Base-by-base conservation (phyloP, 2,113 vertebrate genomes). In the Rynchops niger region DNA sequence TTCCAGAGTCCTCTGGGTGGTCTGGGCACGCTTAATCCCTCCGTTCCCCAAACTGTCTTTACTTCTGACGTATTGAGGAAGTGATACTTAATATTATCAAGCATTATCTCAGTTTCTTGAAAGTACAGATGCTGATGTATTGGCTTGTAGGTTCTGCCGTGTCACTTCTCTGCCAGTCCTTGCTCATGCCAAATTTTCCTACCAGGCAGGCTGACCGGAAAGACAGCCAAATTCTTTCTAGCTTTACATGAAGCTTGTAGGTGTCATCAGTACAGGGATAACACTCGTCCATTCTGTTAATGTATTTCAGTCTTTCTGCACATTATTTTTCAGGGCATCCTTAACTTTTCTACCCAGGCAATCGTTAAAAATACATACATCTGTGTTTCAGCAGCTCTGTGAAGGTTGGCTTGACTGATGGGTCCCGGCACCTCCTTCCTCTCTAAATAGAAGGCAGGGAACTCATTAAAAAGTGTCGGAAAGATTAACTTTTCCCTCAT, bases 401-500 rank as follows among this genome's bases (percentile, higher is more conserved):
- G 23, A 65, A 69, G 36, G 19, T 30, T 85, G 36, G 7, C 29
- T 85, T 91, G 62, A 77, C 45, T 67, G 81, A 87, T 84, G 69
- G 42, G 36, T 91, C 65, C 71, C 62, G 65, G 53, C 56, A 82
- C 5, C 2, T 82, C 77, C 69, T 89, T 93, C 27, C 36, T 70
- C 36, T 91, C 38, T 83, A 49, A 89, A 73, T 27, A 90, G 71
- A 89, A 94, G 62, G 20, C 32, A 90, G 62, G 91, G 53, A 87
- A 87, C 58, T 91, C 59, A 77, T 69, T 91, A 70, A 85, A 92
- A 90, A 87, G 66, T 91, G 62, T 87, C 91, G 77, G 66, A 72
- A 72, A 93, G 81, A 97, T 95, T 95, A 91, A 93, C 66, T 97
- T 94, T 97, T 77, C 26, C 38, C 26, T 96, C 74, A 80, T 95